Evolutionary conservation across 2,888 invertebrate genomes (phyloP), one percentile per base, ranked within the genome.

Genomic region (Dendrolimus pini): DNA sequence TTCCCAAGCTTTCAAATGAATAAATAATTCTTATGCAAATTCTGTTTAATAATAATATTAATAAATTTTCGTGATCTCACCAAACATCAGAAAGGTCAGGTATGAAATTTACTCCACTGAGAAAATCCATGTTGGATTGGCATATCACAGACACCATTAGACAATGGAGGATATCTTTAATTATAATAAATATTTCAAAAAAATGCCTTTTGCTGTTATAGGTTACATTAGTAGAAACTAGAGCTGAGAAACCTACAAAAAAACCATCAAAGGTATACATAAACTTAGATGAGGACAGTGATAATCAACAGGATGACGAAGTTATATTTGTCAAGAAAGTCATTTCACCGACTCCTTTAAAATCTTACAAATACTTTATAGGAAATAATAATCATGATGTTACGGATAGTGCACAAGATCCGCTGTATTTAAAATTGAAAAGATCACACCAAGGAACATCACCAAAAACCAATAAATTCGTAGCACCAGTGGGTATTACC

Each of bases 281-380:
- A 59, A 77, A 85, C 64, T 65, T 88, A 54, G 82, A 83, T 59
- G 85, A 84, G 13, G 80, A 85, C 54, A 74, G 78, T 56, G 71
- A 76, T 0, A 72, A 80, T 54, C 70, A 74, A 41, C 65, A 75
- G 18, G 77, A 82, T 30, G 79, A 85, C 66, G 89, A 89, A 63
- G 84, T 89, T 3, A 80, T 89, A 66, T 85, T 83, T 70, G 80
- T 90, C 0, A 84, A 83, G 65, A 83, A 83, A 69, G 75, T 87
- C 7, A 60, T 71, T 0, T 65, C 78, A 0, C 84, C 85, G 1
- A 72, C 82, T 8, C 74, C 80, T 0, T 54, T 64, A 0, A 82
- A 78, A 67, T 80, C 84, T 9, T 81, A 80, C 65, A 85, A 80
- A 65, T 82, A 68, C 60, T 80, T 83, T 60, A 59, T 78, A 2